Conservation (phyloP, 1,140 invertebrate species). For the Melanaphis sacchari region DNA sequence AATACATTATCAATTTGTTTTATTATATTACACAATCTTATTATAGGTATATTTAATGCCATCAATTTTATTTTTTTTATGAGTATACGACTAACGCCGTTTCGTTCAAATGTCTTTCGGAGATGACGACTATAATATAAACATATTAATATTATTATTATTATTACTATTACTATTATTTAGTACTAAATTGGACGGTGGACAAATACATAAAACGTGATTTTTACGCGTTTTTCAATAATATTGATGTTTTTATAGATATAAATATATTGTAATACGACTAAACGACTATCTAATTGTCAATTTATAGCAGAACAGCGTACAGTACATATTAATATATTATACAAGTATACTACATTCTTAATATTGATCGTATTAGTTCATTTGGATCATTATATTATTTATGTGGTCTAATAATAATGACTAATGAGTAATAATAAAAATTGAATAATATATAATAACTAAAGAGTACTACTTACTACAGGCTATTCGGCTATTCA, state of each 20-base stretch:
- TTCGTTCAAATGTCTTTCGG: background rate
- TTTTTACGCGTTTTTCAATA: background rate
- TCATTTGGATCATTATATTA: background rate
- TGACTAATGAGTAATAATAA: background rate
- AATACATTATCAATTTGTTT: constrained; percentile 1
- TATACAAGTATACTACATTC: background rate
- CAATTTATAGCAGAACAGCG: background rate
- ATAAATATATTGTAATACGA: background rate
- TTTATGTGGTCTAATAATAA: background rate
- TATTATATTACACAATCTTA: background rate
- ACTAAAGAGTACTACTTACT: background rate
- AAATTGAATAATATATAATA: background rate
- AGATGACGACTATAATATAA: background rate
- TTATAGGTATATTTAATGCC: background rate
- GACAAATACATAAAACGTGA: background rate
- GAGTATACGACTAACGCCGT: background rate
- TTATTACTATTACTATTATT: background rate
- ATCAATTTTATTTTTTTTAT: background rate
- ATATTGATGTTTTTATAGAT: constrained; percentile 11
- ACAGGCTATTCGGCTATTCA: background rate
- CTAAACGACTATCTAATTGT: constrained; percentile 7
- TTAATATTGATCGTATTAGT: background rate
- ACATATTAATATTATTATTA: too few species aligned
- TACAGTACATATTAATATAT: background rate
- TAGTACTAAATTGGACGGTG: background rate